Evolutionary conservation across 2,797 vertebrate genomes (phyloP), one percentile per base, ranked within the genome.

Genomic region (Phalloptychus januarius): DNA sequence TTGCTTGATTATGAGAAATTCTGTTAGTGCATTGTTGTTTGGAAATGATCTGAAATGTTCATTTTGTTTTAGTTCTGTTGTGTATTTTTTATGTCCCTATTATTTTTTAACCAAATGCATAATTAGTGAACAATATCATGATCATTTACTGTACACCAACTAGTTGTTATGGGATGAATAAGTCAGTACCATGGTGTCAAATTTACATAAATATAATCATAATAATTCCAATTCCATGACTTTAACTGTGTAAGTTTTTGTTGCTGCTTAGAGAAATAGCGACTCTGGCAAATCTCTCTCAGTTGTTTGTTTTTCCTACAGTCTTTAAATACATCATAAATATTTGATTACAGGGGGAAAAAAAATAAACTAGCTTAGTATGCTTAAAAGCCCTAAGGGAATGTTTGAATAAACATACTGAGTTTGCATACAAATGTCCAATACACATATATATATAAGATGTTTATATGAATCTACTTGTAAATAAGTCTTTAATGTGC

Each of bases 301-400:
- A 69, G 67, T 70, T 70, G 40, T 80, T 75, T 75, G 65, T 52
- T 75, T 75, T 72, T 42, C 40, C 16, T 48, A 18, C 46, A 52
- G 52, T 79, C 69, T 78, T 52, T 76, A 69, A 76, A 83, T 36
- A 72, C 65, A 72, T 42, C 11, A 72, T 76, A 31, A 20, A 79
- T 78, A 67, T 65, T 78, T 79, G 36, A 75, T 72, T 48, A 78
- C 7, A 75, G 40, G 31, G 8, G 46, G n/a, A n/a, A n/a, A 11
- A 52, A 46, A 70, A 46, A 42, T 33, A 10, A 70, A 70, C 38
- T 77, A 25, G 16, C 69, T 71, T 58, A 15, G n/a, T 82, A 23
- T 52, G 67, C 38, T 75, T 54, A 71, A 56, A 48, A 67, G 31
- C 45, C 48, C 77, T 44, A 70, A 42, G 36, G 67, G 25, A 70